A percentile compares a stretch with the other conserved stretches of the same genome.
phyloP scores from a whole-genome alignment of 1,140 invertebrate genomes.

The Micrasema minimum region DNA sequence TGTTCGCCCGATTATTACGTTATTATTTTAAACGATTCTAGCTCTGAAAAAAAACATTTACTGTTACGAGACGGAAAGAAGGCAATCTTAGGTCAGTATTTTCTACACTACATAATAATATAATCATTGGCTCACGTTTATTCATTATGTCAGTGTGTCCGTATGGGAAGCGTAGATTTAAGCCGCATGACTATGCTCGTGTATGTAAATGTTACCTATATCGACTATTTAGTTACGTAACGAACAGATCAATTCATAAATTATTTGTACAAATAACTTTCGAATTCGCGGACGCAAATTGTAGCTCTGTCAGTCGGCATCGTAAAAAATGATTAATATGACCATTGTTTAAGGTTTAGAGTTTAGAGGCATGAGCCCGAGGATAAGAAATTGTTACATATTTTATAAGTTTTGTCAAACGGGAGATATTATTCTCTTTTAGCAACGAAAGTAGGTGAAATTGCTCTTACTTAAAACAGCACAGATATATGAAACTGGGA shows the following conservation, averaged over 20 bases:
- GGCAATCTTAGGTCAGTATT: slow-evolving; percentile 2
- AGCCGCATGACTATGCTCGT: background rate
- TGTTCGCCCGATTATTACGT: no score
- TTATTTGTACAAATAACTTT: slow-evolving; percentile 12
- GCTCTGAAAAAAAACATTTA: background rate
- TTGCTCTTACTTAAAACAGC: no score
- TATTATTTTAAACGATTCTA: no score
- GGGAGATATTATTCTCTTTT: no score
- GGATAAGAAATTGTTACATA: no score
- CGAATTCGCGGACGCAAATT: slow-evolving; percentile 2
- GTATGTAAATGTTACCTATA: background rate
- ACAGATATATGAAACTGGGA: no score
- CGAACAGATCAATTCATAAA: background rate
- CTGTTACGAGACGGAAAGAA: background rate
- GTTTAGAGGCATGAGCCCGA: background rate
- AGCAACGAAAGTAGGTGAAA: no score
- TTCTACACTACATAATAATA: no score
- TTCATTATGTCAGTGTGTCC: slow-evolving; percentile 3
- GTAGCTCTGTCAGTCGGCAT: background rate
- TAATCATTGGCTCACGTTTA: background rate
- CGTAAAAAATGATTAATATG: slow-evolving; percentile 5
- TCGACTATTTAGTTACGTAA: background rate
- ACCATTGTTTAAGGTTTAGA: background rate
- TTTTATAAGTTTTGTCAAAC: no score
- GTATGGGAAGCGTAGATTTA: background rate